Base-by-base conservation (phyloP, 1,140 invertebrate species). In the Drosophila setifemur region DNA sequence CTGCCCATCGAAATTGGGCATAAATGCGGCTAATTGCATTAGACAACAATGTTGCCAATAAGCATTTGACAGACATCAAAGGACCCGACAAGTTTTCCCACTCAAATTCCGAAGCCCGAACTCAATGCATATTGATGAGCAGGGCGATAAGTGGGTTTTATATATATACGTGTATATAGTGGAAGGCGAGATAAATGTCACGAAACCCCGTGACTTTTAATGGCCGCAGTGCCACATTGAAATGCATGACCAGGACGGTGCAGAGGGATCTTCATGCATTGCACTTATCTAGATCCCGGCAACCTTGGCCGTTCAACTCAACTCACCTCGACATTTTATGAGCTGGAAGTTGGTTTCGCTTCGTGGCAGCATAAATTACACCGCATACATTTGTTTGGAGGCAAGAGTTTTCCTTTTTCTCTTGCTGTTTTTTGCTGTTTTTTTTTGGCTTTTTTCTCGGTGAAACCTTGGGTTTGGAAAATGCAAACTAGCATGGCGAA, bases 91-190 rank as follows among this genome's bases (percentile, higher is more conserved):
- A 77, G 50, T 83, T 83, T 53, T 67, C 18, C 37, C 57, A 58
- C 73, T 58, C 28, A 52, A 39, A 35, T 71, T 44, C 11, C 11
- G 6, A 37, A 37, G 6, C 8, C 33, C 45, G 58, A 72, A 52
- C 55, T 85, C 55, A 85, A 83, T 83, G 70, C 73, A 83, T 83
- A 83, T 83, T 83, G 74, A 83, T 85, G 70, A 79, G 58, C 42
- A 53, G 19, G 37, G 31, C 33, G 37, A 47, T 18, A 69, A 47
- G 33, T 9, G 14, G 14, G 18, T 26, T 54, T 37, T 19, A 11
- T 12, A 37, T 14, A 8, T 11, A 6, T 2, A 12, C 12, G 12
- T 12, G 31, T 3, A 11, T 12, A 33, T 14, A 35, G 31, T 35
- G 31, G 11, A 12, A 14, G 14, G n/a, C n/a, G n/a, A n/a, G n/a